Evolutionary conservation across 2,888 invertebrate genomes (phyloP).

Genomic region (Augochlorella aurata): DNA sequence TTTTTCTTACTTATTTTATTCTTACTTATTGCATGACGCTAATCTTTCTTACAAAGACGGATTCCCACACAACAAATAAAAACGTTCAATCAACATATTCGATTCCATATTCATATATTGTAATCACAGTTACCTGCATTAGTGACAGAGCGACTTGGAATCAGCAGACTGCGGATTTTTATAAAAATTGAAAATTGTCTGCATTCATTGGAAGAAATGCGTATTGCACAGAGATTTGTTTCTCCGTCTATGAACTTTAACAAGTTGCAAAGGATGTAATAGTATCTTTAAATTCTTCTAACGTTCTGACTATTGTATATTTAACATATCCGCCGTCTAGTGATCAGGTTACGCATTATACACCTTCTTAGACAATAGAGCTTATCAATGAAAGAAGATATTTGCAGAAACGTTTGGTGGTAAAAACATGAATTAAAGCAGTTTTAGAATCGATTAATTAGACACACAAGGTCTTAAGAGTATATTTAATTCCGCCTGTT

Average conservation of each 20-base stretch:
- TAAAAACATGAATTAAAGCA: not conserved
- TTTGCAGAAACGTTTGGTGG: not conserved
- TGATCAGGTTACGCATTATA: too few species aligned
- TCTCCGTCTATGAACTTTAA: too few species aligned
- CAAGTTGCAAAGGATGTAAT: too few species aligned
- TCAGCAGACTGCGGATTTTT: not conserved
- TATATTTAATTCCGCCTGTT: too few species aligned
- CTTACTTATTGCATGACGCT: conserved; percentile 1
- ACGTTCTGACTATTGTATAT: too few species aligned
- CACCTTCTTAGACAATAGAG: too few species aligned
- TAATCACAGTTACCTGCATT: not conserved
- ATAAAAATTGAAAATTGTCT: too few species aligned
- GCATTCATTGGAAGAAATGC: too few species aligned
- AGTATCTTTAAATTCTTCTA: too few species aligned
- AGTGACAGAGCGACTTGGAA: not conserved
- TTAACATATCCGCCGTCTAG: too few species aligned
- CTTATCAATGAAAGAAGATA: not conserved
- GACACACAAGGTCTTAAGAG: not conserved
- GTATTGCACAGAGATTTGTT: too few species aligned
- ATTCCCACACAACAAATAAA: not conserved
- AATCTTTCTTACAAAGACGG: not conserved
- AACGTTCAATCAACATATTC: not conserved
- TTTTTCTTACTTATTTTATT: conserved; percentile 3
- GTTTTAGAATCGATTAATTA: not conserved
- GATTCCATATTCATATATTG: not conserved